Evolutionary conservation across 2,888 invertebrate genomes (phyloP).

Genomic region (Habrosyne pyritoides): DNA sequence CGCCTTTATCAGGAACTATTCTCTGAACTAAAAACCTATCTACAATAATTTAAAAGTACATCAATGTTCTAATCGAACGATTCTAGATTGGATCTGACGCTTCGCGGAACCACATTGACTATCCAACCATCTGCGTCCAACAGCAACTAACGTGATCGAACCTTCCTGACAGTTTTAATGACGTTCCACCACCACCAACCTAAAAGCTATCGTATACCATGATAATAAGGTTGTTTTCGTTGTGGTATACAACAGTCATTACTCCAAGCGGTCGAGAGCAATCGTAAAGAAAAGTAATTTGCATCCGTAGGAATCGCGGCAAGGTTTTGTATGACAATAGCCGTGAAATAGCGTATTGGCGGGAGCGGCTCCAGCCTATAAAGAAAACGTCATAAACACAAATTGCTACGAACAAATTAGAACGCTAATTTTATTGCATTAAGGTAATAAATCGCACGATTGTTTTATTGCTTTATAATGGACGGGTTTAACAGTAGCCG

Average conservation of each 20-base stretch:
- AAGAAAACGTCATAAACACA: slow-evolving; percentile 66
- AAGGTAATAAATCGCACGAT: slow-evolving; percentile 70
- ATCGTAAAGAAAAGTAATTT: slow-evolving; percentile 79
- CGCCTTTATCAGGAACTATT: neutral
- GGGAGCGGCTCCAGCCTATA: slow-evolving; percentile 40
- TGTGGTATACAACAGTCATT: slow-evolving; percentile 38
- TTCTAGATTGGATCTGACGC: slow-evolving; percentile 28
- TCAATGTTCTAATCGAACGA: slow-evolving; percentile 27
- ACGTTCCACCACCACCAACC: slow-evolving; percentile 22
- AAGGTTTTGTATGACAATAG: slow-evolving; percentile 57
- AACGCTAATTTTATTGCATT: slow-evolving; percentile 75
- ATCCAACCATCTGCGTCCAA: slow-evolving; percentile 15
- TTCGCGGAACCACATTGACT: slow-evolving; percentile 36
- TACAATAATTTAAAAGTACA: neutral
- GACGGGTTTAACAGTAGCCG: slow-evolving; percentile 67
- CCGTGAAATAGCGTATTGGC: slow-evolving; percentile 75
- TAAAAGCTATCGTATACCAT: slow-evolving; percentile 22
- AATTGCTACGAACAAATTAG: slow-evolving; percentile 75
- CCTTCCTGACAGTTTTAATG: slow-evolving; percentile 32
- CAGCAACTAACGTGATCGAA: slow-evolving; percentile 26
- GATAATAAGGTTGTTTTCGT: slow-evolving; percentile 35
- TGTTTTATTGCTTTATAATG: slow-evolving; percentile 70
- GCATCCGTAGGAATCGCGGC: slow-evolving; percentile 56
- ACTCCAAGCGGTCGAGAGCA: slow-evolving; percentile 47
- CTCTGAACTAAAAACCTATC: neutral